Percentiles rank a stretch among this genome's conserved stretches.
These are phyloP conservation scores for Drosophila rellima DNA, from an alignment of 2,888 invertebrate genomes.

Conservation along the genomic window DNA sequence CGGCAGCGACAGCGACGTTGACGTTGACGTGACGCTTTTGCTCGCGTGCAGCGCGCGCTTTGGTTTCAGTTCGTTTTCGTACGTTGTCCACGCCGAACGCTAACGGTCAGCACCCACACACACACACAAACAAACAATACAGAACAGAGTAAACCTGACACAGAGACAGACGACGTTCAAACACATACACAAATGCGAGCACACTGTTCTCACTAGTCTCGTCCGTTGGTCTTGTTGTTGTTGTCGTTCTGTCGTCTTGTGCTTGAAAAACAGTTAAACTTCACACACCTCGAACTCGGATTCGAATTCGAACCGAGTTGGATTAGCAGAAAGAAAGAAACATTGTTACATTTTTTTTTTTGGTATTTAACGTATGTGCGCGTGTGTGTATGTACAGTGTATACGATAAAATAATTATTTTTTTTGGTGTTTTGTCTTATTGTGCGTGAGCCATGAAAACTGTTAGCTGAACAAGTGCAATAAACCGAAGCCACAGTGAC, in stretches of 20 bases:
- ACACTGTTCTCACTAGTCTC: background rate
- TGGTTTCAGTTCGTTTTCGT: slow-evolving; percentile 83
- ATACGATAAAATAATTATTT: background rate
- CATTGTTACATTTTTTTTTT: slow-evolving; percentile 8
- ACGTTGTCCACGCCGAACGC: slow-evolving; percentile 79
- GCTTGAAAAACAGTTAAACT: slow-evolving; percentile 48
- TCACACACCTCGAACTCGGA: slow-evolving; percentile 20
- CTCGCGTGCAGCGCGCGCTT: slow-evolving; percentile 73
- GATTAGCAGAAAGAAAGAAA: slow-evolving; percentile 10
- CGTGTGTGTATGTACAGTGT: slow-evolving; percentile 3
- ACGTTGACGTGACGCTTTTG: slow-evolving; percentile 68
- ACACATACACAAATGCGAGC: slow-evolving; percentile 17
- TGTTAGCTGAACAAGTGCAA: slow-evolving; percentile 56
- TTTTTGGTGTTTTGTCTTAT: slow-evolving; percentile 14
- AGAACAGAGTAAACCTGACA: background rate
- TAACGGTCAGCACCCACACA: slow-evolving; percentile 63
- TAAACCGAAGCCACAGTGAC: slow-evolving; percentile 28
- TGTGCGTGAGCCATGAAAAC: slow-evolving; percentile 48
- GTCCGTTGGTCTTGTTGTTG: slow-evolving; percentile 4
- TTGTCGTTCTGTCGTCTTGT: slow-evolving; percentile 37
- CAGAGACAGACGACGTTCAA: slow-evolving; percentile 17
- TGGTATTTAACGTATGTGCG: slow-evolving; percentile 1
- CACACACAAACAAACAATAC: slow-evolving; percentile 9
- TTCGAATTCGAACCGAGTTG: slow-evolving; percentile 22
- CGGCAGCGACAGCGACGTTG: slow-evolving; percentile 46